These are phyloP conservation scores for Crax fasciolata DNA, from an alignment of 2,797 vertebrate species.

Conservation along the genomic window DNA sequence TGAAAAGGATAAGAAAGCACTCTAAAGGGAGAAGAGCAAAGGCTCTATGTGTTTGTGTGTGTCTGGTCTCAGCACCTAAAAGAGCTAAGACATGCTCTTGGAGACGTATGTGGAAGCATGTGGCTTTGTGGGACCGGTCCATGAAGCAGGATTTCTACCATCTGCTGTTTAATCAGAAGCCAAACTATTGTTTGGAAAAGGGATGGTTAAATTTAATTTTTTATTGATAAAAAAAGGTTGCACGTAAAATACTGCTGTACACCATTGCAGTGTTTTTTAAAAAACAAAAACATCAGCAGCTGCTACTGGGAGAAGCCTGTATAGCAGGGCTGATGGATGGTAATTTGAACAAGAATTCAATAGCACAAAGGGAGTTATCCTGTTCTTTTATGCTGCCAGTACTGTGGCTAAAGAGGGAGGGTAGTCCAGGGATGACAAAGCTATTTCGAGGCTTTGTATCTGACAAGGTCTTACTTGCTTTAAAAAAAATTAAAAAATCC, in stretches of 20 bases:
- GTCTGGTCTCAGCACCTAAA: not conserved
- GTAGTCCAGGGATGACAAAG: not conserved
- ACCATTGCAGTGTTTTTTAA: not conserved
- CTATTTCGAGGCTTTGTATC: not conserved
- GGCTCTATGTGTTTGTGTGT: not conserved
- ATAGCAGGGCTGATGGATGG: not conserved
- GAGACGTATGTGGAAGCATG: not conserved
- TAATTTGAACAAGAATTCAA: not conserved
- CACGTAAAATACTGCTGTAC: not conserved
- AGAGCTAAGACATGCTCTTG: not conserved
- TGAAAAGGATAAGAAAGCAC: not conserved
- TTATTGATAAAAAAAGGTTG: not conserved
- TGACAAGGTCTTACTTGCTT: not conserved
- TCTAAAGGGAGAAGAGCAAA: not conserved
- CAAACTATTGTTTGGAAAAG: not conserved
- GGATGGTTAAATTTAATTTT: not conserved
- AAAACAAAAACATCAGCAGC: not conserved
- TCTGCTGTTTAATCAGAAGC: not conserved
- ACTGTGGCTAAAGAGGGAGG: not conserved
- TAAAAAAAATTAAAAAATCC: not conserved
- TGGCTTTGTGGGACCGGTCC: not conserved
- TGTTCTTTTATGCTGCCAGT: constrained; percentile 21
- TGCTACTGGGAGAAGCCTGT: not conserved
- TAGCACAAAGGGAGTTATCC: not conserved
- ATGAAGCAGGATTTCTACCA: not conserved